phyloP scores from a whole-genome alignment of 2,888 invertebrate species.

The Hirtodrosophila cameraria region DNA sequence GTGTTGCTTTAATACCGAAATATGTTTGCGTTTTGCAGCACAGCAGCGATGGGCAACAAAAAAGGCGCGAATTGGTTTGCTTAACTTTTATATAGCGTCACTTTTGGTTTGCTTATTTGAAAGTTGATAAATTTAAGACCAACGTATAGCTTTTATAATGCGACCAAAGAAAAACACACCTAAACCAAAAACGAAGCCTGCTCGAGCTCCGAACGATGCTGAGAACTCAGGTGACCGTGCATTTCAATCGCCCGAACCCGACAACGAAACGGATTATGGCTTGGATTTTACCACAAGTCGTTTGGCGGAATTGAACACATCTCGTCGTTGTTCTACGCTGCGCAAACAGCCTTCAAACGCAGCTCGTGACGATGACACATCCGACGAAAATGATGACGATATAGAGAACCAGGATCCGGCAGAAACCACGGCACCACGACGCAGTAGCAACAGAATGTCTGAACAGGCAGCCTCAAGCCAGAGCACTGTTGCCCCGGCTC shows the following conservation, averaged over 20 bases:
- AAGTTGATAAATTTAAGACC: too few relatives aligned
- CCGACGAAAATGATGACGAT: constrained; percentile 7
- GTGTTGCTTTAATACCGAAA: not conserved
- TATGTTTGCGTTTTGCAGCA: not conserved
- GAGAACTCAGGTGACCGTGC: not conserved
- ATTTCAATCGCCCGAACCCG: constrained; percentile 36
- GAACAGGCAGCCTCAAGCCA: not conserved
- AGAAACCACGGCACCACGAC: not conserved
- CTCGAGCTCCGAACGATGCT: not conserved
- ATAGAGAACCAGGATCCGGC: constrained; percentile 24
- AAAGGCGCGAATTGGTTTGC: constrained; percentile 7
- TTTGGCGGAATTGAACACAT: constrained; percentile 16
- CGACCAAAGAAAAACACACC: constrained; percentile 1
- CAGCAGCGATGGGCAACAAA: not conserved
- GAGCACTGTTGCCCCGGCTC: not conserved
- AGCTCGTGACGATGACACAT: not conserved
- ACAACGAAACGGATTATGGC: constrained; percentile 56
- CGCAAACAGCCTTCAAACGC: constrained; percentile 1
- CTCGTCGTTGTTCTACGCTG: constrained; percentile 50
- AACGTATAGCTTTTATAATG: constrained; percentile 11
- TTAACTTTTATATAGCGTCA: not conserved
- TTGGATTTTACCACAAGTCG: constrained; percentile 54
- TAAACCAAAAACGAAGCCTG: not conserved
- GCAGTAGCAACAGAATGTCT: not conserved
- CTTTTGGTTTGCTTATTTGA: not conserved